Base-by-base conservation (phyloP, 35 echinoderm and acorn worm species). In the Holothuria glaberrima region DNA sequence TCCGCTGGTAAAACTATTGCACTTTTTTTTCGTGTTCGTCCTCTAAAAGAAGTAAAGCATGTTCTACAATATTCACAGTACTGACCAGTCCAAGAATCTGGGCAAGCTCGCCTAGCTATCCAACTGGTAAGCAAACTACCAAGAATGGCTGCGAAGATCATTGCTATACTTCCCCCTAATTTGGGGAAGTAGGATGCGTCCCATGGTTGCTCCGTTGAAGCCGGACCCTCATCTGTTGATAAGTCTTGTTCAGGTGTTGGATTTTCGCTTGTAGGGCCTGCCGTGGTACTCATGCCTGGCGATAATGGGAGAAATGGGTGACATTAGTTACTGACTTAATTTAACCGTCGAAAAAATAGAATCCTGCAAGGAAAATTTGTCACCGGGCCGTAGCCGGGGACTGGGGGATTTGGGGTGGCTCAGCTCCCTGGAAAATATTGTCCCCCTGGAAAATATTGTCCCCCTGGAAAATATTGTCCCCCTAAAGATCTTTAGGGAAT, bases 1-100 rank as follows among this genome's bases (percentile, higher is more conserved):
- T 75, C 71, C 9, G 44, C 19, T 13, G 71, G 71, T 75, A 75
- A 75, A 12, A 75, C 71, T 75, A 75, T 75, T 75, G 71, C 71
- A 75, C 71, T 36, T 75, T 75, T 75, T 32, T 29, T 32, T 10
- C 71, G 71, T 41, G 41, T 75, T 38, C 20, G 32, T 34, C 71
- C 33, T 21, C 41, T 31, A 12, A 72, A 29, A 72, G 76, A 80
- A 80, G 76, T 9, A 25, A 58, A 50, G 26, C 22, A 58, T 26
- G 44, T 48, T 33, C 48, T 38, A 59, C 46, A 82, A 60, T 48
- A 24, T 17, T 82, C 36, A 50, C 79, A 82, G 31, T 82, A 82
- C 27, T 82, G 44, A 36, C 79, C 79, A 27, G 79, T 82, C 79
- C 79, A 82, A 10, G 79, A 82, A 58, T 82, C 57, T n/a, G 79